phyloP scores from a whole-genome alignment of 2,113 vertebrate species.

The Chloroceryle aenea region DNA sequence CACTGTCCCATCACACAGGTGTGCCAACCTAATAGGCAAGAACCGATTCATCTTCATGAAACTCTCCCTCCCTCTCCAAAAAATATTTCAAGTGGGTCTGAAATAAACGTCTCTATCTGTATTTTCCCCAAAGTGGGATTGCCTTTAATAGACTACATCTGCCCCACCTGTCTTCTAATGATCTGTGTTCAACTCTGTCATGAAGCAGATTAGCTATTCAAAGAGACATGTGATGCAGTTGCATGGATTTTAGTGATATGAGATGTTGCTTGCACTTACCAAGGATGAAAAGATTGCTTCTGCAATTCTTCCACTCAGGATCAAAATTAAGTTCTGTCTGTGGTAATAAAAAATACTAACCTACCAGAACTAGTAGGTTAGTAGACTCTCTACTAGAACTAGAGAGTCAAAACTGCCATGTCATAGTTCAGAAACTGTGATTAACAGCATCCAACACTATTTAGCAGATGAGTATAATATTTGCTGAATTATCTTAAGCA shows the following conservation, averaged over 20 bases:
- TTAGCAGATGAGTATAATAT: not conserved
- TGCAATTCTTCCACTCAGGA: not conserved
- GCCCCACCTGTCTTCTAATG: not conserved
- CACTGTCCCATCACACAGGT: not conserved
- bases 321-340: not conserved
- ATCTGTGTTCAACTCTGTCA: not conserved
- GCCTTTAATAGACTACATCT: not conserved
- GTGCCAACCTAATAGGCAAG: not conserved
- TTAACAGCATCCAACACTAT: not conserved
- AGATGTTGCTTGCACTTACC: not conserved
- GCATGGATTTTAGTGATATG: not conserved
- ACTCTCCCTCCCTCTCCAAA: not conserved
- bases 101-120: not conserved
- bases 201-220: not conserved
- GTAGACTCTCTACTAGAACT: no score
- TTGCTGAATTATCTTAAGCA: not conserved
- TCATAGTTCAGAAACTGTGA: not conserved
- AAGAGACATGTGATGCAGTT: not conserved
- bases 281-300: not conserved
- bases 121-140: not conserved
- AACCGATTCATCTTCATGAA: not conserved
- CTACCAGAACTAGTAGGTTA: not conserved
- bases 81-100: not conserved
- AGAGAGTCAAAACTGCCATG: not conserved
- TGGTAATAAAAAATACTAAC: not conserved